Base-by-base conservation (phyloP, 2,113 vertebrate species). In the Periophthalmus modestus region DNA sequence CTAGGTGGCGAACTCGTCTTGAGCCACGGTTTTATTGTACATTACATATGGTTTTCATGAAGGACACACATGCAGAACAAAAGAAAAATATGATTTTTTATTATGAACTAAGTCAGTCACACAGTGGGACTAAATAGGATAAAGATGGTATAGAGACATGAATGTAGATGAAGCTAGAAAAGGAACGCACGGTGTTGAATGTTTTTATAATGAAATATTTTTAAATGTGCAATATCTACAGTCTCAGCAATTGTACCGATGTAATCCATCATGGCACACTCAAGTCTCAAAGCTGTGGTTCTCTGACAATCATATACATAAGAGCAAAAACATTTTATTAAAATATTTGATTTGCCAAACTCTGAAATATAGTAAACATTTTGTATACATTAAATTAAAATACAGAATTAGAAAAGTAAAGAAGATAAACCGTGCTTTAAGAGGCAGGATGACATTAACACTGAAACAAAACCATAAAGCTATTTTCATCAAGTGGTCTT, bases 61-160 rank as follows among this genome's bases (percentile, higher is more conserved):
- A 28, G 3, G 28, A 28, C 10, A 24, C 24, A 33, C 39, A 43
- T 43, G 58, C 16, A 7, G 19, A 54, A n/a, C 50, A 43, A 43
- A 6, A 43, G 39, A 43, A 10, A 43, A 43, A 43, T 54, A 54
- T n/a, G n/a, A 11, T n/a, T 9, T 54, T 89, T 89, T 81, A 77
- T 87, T 89, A 18, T 81, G 33, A 69, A 79, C 66, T 48, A 68
- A 74, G 69, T 82, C 72, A 73, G 85, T 89, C 83, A 63, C 90
- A 87, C 43, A 87, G 86, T 91, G 89, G 87, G 84, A 84, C 74
- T 55, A 68, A 55, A 81, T 36, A 75, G 46, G 28, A 82, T 46
- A n/a, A 78, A 21, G 10, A 14, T 7, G 14, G 12, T 47, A 67
- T 13, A 48, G 36, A 23, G 23, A 47, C 43, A n/a, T 67, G 43